A percentile compares a stretch with the other conserved stretches of the same genome.
Conservation (phyloP, 1,140 invertebrate genomes). For the Heterodera schachtii region DNA sequence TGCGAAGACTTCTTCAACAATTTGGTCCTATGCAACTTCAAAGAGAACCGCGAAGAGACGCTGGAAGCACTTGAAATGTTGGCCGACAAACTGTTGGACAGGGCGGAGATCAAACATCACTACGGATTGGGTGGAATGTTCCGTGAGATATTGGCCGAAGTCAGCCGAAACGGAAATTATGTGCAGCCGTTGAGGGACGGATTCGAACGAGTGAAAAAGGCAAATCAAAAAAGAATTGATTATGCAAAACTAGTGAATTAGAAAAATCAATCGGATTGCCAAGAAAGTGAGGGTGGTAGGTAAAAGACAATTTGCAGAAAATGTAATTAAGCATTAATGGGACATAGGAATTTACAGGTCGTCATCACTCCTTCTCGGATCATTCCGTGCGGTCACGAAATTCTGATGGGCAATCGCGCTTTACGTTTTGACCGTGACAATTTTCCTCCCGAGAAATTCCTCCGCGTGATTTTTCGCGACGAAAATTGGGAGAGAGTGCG, state of each 20-base stretch:
- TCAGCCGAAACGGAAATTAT: neutral
- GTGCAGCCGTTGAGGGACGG: slow-evolving; percentile 16
- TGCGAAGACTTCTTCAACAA: slow-evolving; percentile 1
- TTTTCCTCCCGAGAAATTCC: slow-evolving; percentile 37
- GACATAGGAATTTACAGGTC: slow-evolving; percentile 26
- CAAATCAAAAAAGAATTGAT: neutral
- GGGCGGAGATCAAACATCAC: neutral
- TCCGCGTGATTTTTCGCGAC: slow-evolving; percentile 44
- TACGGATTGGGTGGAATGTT: slow-evolving; percentile 14
- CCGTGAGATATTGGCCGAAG: slow-evolving; percentile 9
- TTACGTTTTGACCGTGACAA: slow-evolving; percentile 39
- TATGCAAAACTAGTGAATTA: too few species aligned
- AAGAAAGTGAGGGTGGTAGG: too few species aligned
- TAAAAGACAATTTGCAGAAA: too few species aligned
- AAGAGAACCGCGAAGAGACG: neutral
- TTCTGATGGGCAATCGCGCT: slow-evolving; percentile 52
- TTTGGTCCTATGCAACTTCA: neutral
- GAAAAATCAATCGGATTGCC: too few species aligned
- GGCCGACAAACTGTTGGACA: slow-evolving; percentile 20
- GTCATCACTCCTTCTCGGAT: slow-evolving; percentile 45
- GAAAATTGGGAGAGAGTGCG: slow-evolving; percentile 36
- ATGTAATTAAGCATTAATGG: too few species aligned
- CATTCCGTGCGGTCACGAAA: slow-evolving; percentile 37
- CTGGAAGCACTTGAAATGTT: slow-evolving; percentile 25
- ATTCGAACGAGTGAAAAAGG: slow-evolving; percentile 24